Evolutionary conservation across 2,888 invertebrate genomes (phyloP).

Genomic region (Eumerus sabulonum): DNA sequence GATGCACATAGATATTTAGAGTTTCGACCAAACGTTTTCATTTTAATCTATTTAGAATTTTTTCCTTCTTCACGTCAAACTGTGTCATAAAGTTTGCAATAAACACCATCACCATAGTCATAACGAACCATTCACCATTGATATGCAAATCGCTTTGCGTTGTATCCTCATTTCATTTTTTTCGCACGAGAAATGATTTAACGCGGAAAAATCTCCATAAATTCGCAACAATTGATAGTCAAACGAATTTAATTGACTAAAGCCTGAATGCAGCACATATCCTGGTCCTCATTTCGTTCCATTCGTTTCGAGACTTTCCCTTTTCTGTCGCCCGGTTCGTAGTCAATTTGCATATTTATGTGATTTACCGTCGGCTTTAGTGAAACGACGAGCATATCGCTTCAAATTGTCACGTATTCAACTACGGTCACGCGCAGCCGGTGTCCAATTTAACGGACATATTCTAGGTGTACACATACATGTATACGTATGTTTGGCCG

Average conservation of each 20-base stretch:
- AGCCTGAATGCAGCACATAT: not conserved
- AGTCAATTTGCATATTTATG: constrained; percentile 44
- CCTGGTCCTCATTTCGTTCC: constrained; percentile 11
- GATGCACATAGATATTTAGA: too few species aligned
- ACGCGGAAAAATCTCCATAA: not conserved
- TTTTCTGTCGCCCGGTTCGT: constrained; percentile 3
- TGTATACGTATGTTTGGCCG: constrained; percentile 17
- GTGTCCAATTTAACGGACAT: constrained; percentile 55
- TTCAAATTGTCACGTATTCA: constrained; percentile 63
- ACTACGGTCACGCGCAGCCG: constrained; percentile 58
- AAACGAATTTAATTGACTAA: too few species aligned
- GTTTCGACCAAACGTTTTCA: too few species aligned
- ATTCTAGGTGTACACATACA: constrained; percentile 47
- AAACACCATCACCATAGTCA: too few species aligned
- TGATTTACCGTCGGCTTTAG: constrained; percentile 52
- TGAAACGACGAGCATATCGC: constrained; percentile 40
- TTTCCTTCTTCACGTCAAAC: too few species aligned
- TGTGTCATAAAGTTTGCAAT: too few species aligned
- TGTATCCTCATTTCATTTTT: too few species aligned
- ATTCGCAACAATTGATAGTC: not conserved
- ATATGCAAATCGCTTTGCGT: too few species aligned
- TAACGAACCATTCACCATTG: too few species aligned
- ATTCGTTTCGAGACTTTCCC: constrained; percentile 25
- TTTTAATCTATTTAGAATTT: too few species aligned
- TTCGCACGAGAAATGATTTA: too few species aligned